Percentiles rank a stretch among this genome's conserved stretches.
Evolutionary conservation across 2,888 invertebrate genomes (phyloP).

Genomic region (Sarcophaga subvicina): DNA sequence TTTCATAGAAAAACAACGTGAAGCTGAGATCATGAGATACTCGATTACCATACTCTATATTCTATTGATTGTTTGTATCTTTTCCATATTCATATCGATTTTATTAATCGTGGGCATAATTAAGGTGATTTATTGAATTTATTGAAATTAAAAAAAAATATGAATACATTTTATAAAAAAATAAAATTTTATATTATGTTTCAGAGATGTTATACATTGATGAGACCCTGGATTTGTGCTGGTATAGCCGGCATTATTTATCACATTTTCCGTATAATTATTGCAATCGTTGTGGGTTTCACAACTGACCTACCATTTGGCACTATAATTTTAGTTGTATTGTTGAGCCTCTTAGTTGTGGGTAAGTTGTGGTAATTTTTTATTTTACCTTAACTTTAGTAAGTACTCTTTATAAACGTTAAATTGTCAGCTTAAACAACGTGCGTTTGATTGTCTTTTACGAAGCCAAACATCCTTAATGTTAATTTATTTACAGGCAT

Average conservation of each 20-base stretch:
- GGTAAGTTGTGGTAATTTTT: slow-evolving; percentile 34
- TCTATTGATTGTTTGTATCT: slow-evolving; percentile 20
- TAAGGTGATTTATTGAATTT: background rate
- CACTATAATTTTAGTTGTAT: background rate
- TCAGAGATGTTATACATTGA: slow-evolving; percentile 33
- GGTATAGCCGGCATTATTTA: slow-evolving; percentile 26
- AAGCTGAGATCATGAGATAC: background rate
- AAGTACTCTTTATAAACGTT: no score
- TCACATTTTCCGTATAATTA: slow-evolving; percentile 24
- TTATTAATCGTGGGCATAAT: slow-evolving; percentile 42
- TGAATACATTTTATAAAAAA: background rate
- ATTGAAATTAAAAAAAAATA: no score
- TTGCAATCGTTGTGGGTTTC: background rate
- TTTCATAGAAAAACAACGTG: background rate
- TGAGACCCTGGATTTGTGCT: slow-evolving; percentile 50
- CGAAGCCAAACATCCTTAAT: background rate
- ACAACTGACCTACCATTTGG: background rate
- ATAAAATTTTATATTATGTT: background rate
- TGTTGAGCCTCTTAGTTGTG: slow-evolving; percentile 14
- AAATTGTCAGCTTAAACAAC: no score
- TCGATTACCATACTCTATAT: slow-evolving; percentile 35
- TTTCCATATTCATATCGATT: slow-evolving; percentile 25
- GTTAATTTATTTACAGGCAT: slow-evolving; percentile 31
- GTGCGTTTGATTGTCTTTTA: no score
- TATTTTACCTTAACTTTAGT: background rate